A percentile compares a stretch with the other conserved stretches of the same genome.
phyloP scores from a whole-genome alignment of 2,888 invertebrate genomes.

The Athetis lepigone region DNA sequence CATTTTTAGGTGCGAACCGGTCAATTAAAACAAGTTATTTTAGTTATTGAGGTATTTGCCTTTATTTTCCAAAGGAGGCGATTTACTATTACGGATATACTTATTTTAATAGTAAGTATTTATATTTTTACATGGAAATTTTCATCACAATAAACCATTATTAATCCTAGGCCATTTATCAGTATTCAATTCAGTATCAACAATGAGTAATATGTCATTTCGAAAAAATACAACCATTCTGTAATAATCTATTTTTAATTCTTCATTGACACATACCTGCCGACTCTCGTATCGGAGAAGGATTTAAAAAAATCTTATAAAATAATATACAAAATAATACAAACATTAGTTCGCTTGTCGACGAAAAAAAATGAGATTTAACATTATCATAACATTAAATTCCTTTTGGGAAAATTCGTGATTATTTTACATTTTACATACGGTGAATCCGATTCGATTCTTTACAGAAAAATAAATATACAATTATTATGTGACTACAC shows the following conservation, averaged over 20 bases:
- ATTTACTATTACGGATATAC: constrained; percentile 89
- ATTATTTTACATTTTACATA: constrained; percentile 80
- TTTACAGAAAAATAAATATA: constrained; percentile 89
- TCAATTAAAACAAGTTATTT: constrained; percentile 82
- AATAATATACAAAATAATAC: constrained; percentile 91
- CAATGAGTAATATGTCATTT: constrained; percentile 85
- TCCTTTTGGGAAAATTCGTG: constrained; percentile 82
- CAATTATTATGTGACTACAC: constrained; percentile 85
- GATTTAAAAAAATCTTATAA: constrained; percentile 87
- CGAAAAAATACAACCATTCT: constrained; percentile 89
- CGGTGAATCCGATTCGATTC: constrained; percentile 82
- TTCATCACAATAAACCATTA: constrained; percentile 88
- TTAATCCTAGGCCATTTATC: constrained; percentile 88
- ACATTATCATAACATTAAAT: constrained; percentile 82
- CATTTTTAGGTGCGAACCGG: constrained; percentile 53
- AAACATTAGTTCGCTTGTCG: constrained; percentile 84
- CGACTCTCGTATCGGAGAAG: constrained; percentile 76
- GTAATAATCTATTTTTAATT: constrained; percentile 82
- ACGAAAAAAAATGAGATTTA: constrained; percentile 85
- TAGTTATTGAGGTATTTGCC: constrained; percentile 89
- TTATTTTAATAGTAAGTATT: constrained; percentile 89
- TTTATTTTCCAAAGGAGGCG: constrained; percentile 89
- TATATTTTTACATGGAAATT: constrained; percentile 91
- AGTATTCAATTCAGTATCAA: constrained; percentile 87
- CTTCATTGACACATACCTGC: constrained; percentile 75